phyloP scores from a whole-genome alignment of 1,140 invertebrate genomes.

The Drosophila eugracilis region DNA sequence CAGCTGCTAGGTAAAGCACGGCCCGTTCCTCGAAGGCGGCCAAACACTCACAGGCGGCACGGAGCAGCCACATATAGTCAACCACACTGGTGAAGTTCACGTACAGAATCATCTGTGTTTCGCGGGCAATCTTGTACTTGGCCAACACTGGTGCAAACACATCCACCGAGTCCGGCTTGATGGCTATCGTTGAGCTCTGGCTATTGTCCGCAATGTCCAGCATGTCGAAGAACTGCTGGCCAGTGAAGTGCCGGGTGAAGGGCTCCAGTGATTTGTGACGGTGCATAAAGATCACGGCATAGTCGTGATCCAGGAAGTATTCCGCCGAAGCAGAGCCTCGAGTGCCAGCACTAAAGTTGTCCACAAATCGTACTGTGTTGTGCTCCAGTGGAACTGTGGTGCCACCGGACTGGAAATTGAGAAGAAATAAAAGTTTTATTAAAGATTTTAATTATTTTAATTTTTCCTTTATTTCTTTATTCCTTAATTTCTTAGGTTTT shows the following conservation, averaged over 20 bases:
- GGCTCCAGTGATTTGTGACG: slow-evolving; percentile 94
- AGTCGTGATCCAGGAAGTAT: slow-evolving; percentile 95
- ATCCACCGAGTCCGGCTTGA: slow-evolving; percentile 89
- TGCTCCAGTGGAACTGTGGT: slow-evolving; percentile 98
- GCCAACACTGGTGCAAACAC: slow-evolving; percentile 88
- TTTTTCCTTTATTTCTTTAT: not conserved
- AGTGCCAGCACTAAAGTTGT: slow-evolving; percentile 99
- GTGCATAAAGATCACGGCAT: slow-evolving; percentile 92
- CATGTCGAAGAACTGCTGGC: slow-evolving; percentile 93
- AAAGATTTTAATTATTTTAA: not conserved
- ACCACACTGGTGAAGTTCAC: slow-evolving; percentile 93
- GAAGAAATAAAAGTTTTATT: not conserved
- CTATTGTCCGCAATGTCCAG: slow-evolving; percentile 88
- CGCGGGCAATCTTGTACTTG: slow-evolving; percentile 90
- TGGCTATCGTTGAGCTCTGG: slow-evolving; percentile 87
- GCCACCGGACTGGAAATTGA: slow-evolving; percentile 92
- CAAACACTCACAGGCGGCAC: slow-evolving; percentile 91
- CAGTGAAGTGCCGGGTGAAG: slow-evolving; percentile 93
- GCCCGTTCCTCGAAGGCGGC: slow-evolving; percentile 88
- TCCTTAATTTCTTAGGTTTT: not conserved
- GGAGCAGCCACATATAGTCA: slow-evolving; percentile 97
- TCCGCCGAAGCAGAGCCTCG: slow-evolving; percentile 97
- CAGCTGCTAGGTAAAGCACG: slow-evolving; percentile 97
- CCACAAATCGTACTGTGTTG: slow-evolving; percentile 98
- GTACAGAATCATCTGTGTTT: slow-evolving; percentile 89